Conservation (phyloP, 2,888 invertebrate species). For the Erebia ligea region DNA sequence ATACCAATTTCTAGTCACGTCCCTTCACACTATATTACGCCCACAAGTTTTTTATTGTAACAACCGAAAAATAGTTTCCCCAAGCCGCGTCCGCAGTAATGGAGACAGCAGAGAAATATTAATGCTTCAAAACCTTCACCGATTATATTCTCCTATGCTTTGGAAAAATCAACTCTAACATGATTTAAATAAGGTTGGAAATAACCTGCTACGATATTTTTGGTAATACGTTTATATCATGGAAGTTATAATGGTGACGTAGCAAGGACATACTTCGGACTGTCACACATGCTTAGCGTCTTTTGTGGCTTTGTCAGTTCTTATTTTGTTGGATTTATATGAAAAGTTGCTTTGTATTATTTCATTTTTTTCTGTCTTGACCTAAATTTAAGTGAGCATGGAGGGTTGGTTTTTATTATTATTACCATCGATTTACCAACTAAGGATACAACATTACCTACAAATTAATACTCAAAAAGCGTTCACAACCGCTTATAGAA, state of each 20-base stretch:
- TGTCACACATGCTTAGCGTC: conserved; percentile 27
- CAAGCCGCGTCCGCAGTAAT: conserved; percentile 35
- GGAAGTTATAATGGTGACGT: conserved; percentile 20
- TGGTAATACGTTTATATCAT: neutral
- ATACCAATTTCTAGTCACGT: conserved; percentile 37
- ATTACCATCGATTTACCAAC: too few species aligned
- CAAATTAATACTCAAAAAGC: too few species aligned
- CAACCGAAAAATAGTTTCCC: conserved; percentile 40
- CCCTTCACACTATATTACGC: conserved; percentile 37
- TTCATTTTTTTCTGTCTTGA: conserved; percentile 5
- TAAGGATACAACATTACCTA: too few species aligned
- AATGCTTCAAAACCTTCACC: conserved; percentile 28
- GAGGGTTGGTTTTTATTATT: neutral
- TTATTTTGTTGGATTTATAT: conserved; percentile 25
- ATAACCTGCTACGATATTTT: neutral
- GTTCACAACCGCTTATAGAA: too few species aligned
- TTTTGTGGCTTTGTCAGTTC: conserved; percentile 27
- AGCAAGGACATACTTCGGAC: conserved; percentile 26
- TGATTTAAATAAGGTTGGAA: neutral
- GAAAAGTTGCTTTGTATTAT: conserved; percentile 9
- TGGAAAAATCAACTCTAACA: conserved; percentile 17
- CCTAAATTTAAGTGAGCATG: neutral
- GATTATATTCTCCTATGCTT: conserved; percentile 20
- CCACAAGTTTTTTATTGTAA: conserved; percentile 40
- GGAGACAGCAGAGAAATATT: conserved; percentile 41